A percentile compares a stretch with the other conserved stretches of the same genome.
phyloP scores from a whole-genome alignment of 2,888 invertebrate species.

The Prosopocoilus inquinatus region DNA sequence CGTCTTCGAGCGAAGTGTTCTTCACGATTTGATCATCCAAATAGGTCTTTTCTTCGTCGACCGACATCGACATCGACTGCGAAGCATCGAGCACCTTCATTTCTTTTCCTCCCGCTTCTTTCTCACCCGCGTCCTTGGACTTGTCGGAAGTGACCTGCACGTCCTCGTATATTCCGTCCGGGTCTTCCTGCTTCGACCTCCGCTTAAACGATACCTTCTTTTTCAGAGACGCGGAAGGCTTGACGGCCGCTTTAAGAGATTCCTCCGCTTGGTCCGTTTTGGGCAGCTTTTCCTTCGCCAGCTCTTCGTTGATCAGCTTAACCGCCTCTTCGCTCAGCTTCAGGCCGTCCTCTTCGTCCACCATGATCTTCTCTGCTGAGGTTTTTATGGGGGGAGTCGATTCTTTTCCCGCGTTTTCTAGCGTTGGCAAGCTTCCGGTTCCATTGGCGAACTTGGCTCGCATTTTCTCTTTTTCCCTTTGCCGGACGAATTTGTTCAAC shows the following conservation, averaged over 20 bases:
- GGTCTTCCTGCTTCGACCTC: conserved; percentile 36
- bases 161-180: conserved; percentile 34
- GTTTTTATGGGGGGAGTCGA: neutral
- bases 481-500: conserved; percentile 12
- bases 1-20: conserved; percentile 42
- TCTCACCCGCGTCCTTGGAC: conserved; percentile 15
- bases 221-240: conserved; percentile 26
- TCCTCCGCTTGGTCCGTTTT: conserved; percentile 11
- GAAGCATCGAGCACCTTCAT: conserved; percentile 24
- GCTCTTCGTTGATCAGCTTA: conserved; percentile 28
- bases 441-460: neutral
- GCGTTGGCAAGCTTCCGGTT: conserved; percentile 11
- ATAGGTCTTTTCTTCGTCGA: conserved; percentile 41
- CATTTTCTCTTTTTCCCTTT: neutral
- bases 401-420: conserved; percentile 21
- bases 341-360: conserved; percentile 48
- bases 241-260: conserved; percentile 14
- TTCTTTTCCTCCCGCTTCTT: conserved; percentile 24
- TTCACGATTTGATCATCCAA: conserved; percentile 42
- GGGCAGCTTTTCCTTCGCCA: conserved; percentile 19
- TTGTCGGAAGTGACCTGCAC: conserved; percentile 24
- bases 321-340: conserved; percentile 36
- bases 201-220: conserved; percentile 49
- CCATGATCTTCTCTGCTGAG: conserved; percentile 26
- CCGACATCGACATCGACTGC: conserved; percentile 41